Evolutionary conservation across 2,113 vertebrate species (phyloP).

Genomic region (Sialia sialis): DNA sequence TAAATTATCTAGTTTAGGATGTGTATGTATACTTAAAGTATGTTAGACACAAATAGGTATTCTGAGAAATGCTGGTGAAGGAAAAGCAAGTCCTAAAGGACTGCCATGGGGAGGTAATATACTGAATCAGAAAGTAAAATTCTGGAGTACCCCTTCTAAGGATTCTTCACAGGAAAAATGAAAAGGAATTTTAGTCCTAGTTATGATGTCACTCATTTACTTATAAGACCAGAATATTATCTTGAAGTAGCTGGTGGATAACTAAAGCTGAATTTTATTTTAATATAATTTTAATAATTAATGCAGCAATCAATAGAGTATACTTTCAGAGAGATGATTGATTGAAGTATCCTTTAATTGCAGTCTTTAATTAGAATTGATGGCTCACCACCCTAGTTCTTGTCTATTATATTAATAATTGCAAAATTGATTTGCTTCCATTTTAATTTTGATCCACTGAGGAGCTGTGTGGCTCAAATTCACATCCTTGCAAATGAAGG

Average conservation of each 20-base stretch:
- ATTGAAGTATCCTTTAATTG: slow-evolving; percentile 65
- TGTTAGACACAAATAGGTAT: background rate
- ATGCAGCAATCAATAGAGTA: slow-evolving; percentile 54
- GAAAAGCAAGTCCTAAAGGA: background rate
- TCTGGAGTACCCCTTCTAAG: background rate
- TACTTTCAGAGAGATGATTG: slow-evolving; percentile 41
- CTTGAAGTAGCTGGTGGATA: slow-evolving; percentile 25
- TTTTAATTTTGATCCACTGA: slow-evolving; percentile 34
- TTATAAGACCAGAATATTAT: background rate
- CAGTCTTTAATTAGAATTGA: slow-evolving; percentile 60
- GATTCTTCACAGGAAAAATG: background rate
- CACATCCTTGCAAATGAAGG: background rate
- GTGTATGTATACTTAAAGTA: background rate
- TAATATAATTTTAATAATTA: slow-evolving; percentile 61
- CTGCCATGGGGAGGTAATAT: background rate
- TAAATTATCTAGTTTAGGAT: background rate
- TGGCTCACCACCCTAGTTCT: slow-evolving; percentile 32
- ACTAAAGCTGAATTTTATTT: slow-evolving; percentile 47
- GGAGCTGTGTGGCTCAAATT: background rate
- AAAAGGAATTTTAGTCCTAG: background rate
- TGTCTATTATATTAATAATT: slow-evolving; percentile 67
- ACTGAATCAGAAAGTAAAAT: background rate
- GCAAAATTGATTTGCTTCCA: slow-evolving; percentile 50
- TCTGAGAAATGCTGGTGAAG: background rate
- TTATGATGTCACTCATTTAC: background rate